These are phyloP conservation scores for Sphaeridia pumilis DNA, from an alignment of 2,888 invertebrate genomes.

Conservation along the genomic window DNA sequence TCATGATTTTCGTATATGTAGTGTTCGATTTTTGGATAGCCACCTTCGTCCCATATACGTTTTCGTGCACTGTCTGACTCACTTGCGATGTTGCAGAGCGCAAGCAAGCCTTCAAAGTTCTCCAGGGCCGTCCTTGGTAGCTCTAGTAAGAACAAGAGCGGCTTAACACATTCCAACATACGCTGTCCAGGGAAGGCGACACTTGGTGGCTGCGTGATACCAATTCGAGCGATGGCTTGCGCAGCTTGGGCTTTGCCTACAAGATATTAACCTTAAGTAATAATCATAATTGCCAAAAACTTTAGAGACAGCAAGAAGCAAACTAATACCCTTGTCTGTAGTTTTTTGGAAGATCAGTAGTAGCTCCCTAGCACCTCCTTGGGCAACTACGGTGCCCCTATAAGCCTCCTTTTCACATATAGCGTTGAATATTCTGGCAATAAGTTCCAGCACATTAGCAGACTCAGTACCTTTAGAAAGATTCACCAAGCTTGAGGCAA, in stretches of 20 bases:
- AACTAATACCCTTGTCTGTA: constrained; percentile 59
- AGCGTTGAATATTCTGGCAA: constrained; percentile 59
- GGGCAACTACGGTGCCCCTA: constrained; percentile 83
- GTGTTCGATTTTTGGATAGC: constrained; percentile 75
- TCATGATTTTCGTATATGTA: constrained; percentile 93
- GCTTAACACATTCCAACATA: constrained; percentile 63
- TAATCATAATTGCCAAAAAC: too few species aligned
- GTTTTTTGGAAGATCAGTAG: constrained; percentile 71
- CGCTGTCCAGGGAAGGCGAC: constrained; percentile 95
- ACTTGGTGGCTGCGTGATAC: constrained; percentile 90
- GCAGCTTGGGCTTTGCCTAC: constrained; percentile 66
- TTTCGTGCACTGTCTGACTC: constrained; percentile 64
- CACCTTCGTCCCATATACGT: constrained; percentile 81
- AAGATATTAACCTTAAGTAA: neutral
- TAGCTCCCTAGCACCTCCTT: constrained; percentile 86
- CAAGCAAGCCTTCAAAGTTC: constrained; percentile 94
- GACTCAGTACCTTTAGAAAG: constrained; percentile 80
- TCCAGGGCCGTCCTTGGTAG: constrained; percentile 79
- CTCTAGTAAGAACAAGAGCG: constrained; percentile 68
- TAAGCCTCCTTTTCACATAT: constrained; percentile 69
- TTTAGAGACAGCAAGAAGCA: too few species aligned
- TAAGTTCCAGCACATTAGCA: constrained; percentile 79
- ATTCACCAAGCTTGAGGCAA: constrained; percentile 77
- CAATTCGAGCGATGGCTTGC: constrained; percentile 87
- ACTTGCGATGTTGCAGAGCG: constrained; percentile 87